Percentiles rank a stretch among this genome's conserved stretches.
phyloP scores from a whole-genome alignment of 2,113 vertebrate species.

The Agapornis roseicollis region DNA sequence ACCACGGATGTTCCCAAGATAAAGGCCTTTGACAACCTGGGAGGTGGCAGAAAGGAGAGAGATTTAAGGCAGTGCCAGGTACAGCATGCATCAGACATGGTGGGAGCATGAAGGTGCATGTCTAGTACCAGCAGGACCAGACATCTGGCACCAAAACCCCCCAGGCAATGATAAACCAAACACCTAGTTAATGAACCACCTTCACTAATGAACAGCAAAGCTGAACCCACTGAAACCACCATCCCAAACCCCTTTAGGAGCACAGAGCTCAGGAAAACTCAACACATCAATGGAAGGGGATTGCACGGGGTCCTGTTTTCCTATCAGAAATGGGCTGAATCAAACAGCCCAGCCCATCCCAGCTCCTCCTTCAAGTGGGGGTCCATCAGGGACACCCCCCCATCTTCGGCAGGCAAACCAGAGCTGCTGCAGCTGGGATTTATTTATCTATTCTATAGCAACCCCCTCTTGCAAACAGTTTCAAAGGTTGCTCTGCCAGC shows the following conservation, averaged over 20 bases:
- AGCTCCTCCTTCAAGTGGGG: background rate
- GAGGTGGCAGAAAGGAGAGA: background rate
- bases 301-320: background rate
- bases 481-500: background rate
- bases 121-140: background rate
- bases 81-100: fast-evolving
- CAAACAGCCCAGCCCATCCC: background rate
- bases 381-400: too few species aligned
- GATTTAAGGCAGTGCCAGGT: background rate
- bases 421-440: background rate
- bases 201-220: background rate
- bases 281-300: background rate
- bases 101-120: background rate
- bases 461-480: background rate
- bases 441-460: background rate
- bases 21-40: slow-evolving; percentile 85
- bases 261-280: background rate
- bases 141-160: background rate
- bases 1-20: slow-evolving; percentile 89
- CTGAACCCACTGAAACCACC: background rate
- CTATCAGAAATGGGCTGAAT: background rate
- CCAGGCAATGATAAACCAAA: background rate
- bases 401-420: background rate
- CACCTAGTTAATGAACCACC: background rate
- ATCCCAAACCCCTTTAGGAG: background rate